Evolutionary conservation across 2,113 vertebrate species (phyloP).

Genomic region (Oncorhynchus masou): DNA sequence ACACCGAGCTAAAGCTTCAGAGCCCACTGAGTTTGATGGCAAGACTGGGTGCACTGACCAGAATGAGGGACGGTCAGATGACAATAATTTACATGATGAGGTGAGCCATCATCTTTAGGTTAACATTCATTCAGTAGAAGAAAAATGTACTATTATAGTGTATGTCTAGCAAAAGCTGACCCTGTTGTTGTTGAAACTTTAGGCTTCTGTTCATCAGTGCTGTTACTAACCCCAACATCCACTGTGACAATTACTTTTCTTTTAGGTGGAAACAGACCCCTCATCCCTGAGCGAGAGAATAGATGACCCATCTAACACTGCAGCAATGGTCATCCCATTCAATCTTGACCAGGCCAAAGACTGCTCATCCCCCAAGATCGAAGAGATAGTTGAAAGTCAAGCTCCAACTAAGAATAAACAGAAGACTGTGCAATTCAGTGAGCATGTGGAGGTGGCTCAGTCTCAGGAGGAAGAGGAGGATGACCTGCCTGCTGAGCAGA

Average conservation of each 20-base stretch:
- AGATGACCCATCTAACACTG: constrained; percentile 3
- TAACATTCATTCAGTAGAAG: background rate
- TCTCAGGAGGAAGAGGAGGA: constrained; percentile 46
- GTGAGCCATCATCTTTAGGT: constrained; percentile 23
- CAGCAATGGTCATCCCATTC: background rate
- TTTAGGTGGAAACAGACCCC: constrained; percentile 29
- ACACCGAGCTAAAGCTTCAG: background rate
- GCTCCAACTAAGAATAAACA: background rate
- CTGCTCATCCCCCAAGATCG: background rate
- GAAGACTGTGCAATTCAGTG: background rate
- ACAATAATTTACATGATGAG: background rate
- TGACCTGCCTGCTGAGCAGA: constrained; percentile 1
- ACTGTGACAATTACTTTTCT: background rate
- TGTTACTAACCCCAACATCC: background rate
- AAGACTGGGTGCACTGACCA: background rate
- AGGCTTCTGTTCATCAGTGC: background rate
- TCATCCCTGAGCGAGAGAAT: background rate
- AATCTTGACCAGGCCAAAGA: background rate
- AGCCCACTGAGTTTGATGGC: background rate
- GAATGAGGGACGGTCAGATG: background rate
- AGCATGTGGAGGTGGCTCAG: background rate
- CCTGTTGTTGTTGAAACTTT: background rate
- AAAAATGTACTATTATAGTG: background rate
- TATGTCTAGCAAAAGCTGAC: background rate
- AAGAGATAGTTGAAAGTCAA: background rate